phyloP scores from a whole-genome alignment of 2,888 invertebrate species.

The Leistus spinibarbis region DNA sequence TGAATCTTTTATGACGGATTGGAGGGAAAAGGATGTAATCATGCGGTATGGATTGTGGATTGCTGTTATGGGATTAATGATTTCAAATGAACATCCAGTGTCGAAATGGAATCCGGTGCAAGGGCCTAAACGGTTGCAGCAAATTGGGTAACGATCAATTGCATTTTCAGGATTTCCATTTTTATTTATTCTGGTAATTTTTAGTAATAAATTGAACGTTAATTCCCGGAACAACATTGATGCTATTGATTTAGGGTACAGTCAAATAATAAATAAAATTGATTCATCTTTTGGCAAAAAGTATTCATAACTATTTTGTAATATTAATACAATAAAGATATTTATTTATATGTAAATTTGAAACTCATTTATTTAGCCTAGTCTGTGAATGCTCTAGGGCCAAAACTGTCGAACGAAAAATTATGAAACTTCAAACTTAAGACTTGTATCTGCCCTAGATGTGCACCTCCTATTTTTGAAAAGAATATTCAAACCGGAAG shows the following conservation, averaged over 20 bases:
- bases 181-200: background rate
- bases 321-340: background rate
- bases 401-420: too few species aligned
- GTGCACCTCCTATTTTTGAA: too few species aligned
- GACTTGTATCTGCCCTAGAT: too few species aligned
- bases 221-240: background rate
- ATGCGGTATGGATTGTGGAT: slow-evolving; percentile 65
- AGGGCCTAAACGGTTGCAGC: slow-evolving; percentile 55
- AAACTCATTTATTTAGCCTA: too few species aligned
- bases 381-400: too few species aligned
- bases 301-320: background rate
- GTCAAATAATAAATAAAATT: background rate
- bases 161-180: background rate
- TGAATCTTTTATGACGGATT: slow-evolving; percentile 69
- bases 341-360: background rate
- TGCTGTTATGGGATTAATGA: slow-evolving; percentile 73
- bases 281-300: background rate
- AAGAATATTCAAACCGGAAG: too few species aligned
- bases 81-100: slow-evolving; percentile 69
- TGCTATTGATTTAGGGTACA: background rate
- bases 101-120: slow-evolving; percentile 77
- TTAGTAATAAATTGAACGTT: too few species aligned
- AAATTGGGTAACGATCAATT: slow-evolving; percentile 32
- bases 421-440: too few species aligned
- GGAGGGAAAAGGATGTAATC: slow-evolving; percentile 61